A percentile compares a stretch with the other conserved stretches of the same genome.
Evolutionary conservation across 2,113 vertebrate species (phyloP).

Genomic region (Malurus elegans): DNA sequence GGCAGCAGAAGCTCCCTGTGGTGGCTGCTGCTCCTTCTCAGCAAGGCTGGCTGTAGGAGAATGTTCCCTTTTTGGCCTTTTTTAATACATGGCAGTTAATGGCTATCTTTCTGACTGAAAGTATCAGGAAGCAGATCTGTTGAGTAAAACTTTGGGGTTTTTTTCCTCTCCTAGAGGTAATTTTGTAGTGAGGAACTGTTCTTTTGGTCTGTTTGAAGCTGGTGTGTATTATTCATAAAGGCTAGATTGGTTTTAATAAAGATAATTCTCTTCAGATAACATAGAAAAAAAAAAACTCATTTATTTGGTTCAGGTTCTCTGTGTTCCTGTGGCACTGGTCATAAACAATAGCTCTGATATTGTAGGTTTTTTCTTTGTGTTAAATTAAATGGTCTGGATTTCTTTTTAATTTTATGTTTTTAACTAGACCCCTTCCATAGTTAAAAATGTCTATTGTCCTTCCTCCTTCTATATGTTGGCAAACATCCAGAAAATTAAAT

Average conservation of each 20-base stretch:
- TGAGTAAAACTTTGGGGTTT: background rate
- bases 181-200: background rate
- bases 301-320: background rate
- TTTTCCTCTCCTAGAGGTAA: background rate
- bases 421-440: background rate
- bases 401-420: background rate
- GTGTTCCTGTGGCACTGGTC: background rate
- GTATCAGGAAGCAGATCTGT: background rate
- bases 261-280: constrained; percentile 14
- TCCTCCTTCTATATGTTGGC: background rate
- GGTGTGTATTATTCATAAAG: constrained; percentile 6
- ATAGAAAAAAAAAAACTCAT: background rate
- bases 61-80: background rate
- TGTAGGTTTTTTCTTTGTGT: background rate
- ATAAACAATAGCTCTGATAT: background rate
- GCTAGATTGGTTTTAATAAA: constrained; percentile 4
- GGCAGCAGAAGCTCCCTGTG: background rate
- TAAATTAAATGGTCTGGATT: background rate
- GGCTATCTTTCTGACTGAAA: background rate
- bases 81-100: background rate
- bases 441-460: background rate
- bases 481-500: background rate
- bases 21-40: background rate
- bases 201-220: background rate
- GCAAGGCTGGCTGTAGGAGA: background rate